Evolutionary conservation across 2,113 vertebrate species (phyloP).

Genomic region (Oncorhynchus keta): DNA sequence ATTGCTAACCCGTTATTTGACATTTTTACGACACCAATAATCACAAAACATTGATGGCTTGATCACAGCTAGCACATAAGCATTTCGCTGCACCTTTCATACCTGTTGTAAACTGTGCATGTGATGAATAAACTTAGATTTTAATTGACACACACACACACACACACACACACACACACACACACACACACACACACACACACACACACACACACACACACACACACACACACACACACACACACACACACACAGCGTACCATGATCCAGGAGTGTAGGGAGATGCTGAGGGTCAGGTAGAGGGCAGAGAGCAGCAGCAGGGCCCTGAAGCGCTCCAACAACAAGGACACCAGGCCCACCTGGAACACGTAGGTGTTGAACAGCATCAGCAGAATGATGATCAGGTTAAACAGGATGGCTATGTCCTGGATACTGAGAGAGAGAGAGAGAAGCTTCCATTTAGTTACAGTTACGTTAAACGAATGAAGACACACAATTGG

Average conservation of each 20-base stretch:
- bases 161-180: not conserved
- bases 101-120: too few species aligned
- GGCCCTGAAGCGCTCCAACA: constrained; percentile 87
- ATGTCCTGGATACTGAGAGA: constrained; percentile 88
- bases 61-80: too few species aligned
- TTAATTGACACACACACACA: not conserved
- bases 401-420: constrained; percentile 85
- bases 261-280: constrained; percentile 89
- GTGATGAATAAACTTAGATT: too few species aligned
- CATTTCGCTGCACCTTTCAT: too few species aligned
- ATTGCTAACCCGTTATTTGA: too few species aligned
- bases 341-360: constrained; percentile 85
- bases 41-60: too few species aligned
- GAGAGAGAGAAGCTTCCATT: not conserved
- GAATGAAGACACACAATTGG: too few species aligned
- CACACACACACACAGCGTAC: constrained; percentile 57
- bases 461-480: too few species aligned
- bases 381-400: constrained; percentile 94
- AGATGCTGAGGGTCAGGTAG: constrained; percentile 86
- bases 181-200: not conserved
- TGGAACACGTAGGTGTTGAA: constrained; percentile 97
- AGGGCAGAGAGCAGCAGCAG: constrained; percentile 80
- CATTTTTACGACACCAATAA: too few species aligned
- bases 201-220: not conserved
- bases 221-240: not conserved